phyloP scores from a whole-genome alignment of 2,888 invertebrate genomes.

The Hypsopygia costalis region DNA sequence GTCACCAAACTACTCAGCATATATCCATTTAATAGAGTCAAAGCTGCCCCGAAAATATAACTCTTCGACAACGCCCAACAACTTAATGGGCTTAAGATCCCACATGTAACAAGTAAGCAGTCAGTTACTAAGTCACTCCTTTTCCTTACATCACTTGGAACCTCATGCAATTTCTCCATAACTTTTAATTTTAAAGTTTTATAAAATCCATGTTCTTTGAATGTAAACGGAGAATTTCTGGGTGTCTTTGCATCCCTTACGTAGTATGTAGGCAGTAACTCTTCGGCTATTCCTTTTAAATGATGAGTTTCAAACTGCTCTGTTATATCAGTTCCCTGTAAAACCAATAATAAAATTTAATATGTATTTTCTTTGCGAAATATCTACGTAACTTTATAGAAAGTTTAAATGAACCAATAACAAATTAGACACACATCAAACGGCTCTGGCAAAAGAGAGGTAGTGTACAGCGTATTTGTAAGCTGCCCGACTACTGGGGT shows the following conservation, averaged over 20 bases:
- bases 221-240: slow-evolving; percentile 87
- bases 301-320: slow-evolving; percentile 84
- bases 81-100: slow-evolving; percentile 40
- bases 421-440: too few species aligned
- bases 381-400: too few species aligned
- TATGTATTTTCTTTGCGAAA: too few species aligned
- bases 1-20: slow-evolving; percentile 65
- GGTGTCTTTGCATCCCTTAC: slow-evolving; percentile 81
- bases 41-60: slow-evolving; percentile 36
- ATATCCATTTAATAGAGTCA: slow-evolving; percentile 40
- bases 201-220: slow-evolving; percentile 89
- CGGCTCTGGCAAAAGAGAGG: too few species aligned
- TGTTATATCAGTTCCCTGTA: slow-evolving; percentile 84
- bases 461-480: too few species aligned
- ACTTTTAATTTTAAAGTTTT: slow-evolving; percentile 84
- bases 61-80: slow-evolving; percentile 52
- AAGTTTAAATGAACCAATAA: too few species aligned
- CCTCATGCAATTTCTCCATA: slow-evolving; percentile 70
- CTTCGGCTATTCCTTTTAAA: slow-evolving; percentile 77
- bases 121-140: slow-evolving; percentile 57
- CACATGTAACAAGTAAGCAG: slow-evolving; percentile 36
- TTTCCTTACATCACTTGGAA: slow-evolving; percentile 54
- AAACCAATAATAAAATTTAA: slow-evolving; percentile 16
- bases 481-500: too few species aligned
- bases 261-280: slow-evolving; percentile 84